Percentiles rank a stretch among this genome's conserved stretches.
These are phyloP conservation scores for Tenthredo notha DNA, from an alignment of 2,888 invertebrate species.

Conservation along the genomic window DNA sequence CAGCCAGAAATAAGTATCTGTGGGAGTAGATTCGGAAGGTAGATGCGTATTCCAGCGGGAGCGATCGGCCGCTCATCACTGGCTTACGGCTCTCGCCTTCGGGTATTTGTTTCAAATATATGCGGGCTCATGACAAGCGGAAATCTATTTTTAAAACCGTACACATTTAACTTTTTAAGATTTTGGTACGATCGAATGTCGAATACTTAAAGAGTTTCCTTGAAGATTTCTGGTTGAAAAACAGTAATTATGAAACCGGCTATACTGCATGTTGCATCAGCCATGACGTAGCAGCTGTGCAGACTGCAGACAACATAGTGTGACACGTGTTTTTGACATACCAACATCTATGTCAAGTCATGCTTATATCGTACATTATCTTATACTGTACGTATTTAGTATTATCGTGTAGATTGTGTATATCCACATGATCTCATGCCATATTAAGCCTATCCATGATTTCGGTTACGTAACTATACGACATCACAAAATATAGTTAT, in stretches of 20 bases:
- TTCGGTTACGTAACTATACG: neutral
- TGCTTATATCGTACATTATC: neutral
- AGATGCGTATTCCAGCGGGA: slow-evolving; percentile 3
- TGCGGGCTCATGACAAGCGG: neutral
- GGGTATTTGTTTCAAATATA: slow-evolving; percentile 20
- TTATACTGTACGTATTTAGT: neutral
- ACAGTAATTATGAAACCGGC: neutral
- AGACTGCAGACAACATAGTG: neutral
- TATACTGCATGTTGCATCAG: neutral
- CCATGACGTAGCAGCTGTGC: neutral
- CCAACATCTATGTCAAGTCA: slow-evolving; percentile 3
- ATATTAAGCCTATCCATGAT: neutral
- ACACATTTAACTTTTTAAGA: slow-evolving; percentile 58
- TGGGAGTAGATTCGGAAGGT: neutral
- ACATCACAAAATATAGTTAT: neutral
- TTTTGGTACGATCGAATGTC: slow-evolving; percentile 22
- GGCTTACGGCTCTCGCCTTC: neutral
- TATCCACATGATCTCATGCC: neutral
- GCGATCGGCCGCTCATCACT: slow-evolving; percentile 14
- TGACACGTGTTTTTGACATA: slow-evolving; percentile 31
- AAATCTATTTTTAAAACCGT: slow-evolving; percentile 65
- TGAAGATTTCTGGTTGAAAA: neutral
- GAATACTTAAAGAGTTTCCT: neutral
- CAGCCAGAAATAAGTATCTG: neutral
- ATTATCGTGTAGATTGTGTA: neutral